Conservation (phyloP, 2,888 invertebrate species). For the Drosophila austrosaltans region DNA sequence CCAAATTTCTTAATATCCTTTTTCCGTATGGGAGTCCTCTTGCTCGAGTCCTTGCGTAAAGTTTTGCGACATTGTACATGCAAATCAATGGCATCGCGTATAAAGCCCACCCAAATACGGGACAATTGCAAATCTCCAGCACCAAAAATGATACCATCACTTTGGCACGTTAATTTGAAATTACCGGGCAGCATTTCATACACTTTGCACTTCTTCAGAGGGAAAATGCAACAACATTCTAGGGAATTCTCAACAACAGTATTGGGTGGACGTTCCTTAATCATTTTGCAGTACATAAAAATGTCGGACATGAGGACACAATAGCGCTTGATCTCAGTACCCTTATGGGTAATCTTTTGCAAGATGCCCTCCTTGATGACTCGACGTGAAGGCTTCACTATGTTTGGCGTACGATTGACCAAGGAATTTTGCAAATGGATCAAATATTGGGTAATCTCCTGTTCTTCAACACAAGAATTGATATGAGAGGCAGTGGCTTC, state of each 20-base stretch:
- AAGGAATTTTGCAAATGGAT: constrained; percentile 88
- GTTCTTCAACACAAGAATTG: constrained; percentile 89
- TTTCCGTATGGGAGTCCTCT: constrained; percentile 86
- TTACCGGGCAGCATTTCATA: constrained; percentile 85
- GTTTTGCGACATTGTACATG: constrained; percentile 86
- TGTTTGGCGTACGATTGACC: constrained; percentile 86
- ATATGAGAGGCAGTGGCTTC: constrained; percentile 89
- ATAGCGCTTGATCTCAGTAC: constrained; percentile 85
- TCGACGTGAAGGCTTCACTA: constrained; percentile 87
- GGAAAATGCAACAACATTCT: constrained; percentile 88
- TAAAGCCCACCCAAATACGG: constrained; percentile 85
- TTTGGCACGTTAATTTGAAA: constrained; percentile 86
- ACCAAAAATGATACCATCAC: constrained; percentile 86
- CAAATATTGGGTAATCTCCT: constrained; percentile 88
- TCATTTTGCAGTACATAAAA: constrained; percentile 89
- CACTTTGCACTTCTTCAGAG: constrained; percentile 88
- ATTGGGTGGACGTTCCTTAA: constrained; percentile 84
- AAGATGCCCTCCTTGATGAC: constrained; percentile 88
- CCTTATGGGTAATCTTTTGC: constrained; percentile 85
- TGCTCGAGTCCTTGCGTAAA: constrained; percentile 87
- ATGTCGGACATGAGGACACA: constrained; percentile 90
- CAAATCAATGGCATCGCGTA: constrained; percentile 85
- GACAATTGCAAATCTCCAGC: constrained; percentile 85
- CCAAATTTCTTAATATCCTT: constrained; percentile 85
- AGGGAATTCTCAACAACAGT: constrained; percentile 86